Base-by-base conservation (phyloP, 1,140 invertebrate species). In the Thaumatotibia leucotreta region DNA sequence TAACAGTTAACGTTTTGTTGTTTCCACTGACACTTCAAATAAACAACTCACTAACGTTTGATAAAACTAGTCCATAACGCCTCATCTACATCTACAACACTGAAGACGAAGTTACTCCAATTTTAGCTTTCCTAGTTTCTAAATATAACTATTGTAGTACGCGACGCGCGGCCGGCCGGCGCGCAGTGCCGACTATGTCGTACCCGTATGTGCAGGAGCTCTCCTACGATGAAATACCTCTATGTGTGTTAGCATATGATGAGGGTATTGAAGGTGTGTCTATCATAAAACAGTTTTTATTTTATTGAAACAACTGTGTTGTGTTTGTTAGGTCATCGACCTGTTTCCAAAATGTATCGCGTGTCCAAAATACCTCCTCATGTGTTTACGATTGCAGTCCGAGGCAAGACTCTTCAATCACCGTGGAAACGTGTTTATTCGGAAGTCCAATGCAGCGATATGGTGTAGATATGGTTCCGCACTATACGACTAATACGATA, bases 171-270 rank as follows among this genome's bases (percentile, higher is more conserved):
- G 66, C 68, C 66, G 67, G 73, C 69, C 74, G 72, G 29, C 58
- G 29, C 58, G 63, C 17, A 66, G 24, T 50, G 54, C 65, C 52
- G 50, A 73, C 63, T 33, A 90, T 90, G 86, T 80, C 88, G 64
- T 79, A 79, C 69, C 52, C 74, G 61, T 85, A 87, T 80, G 73
- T 88, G 63, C 75, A 71, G 58, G 83, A 88, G 61, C 68, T 90
- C 27, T 70, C 83, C 63, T 72, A 83, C 39, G 82, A 90, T 64
- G 86, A 90, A 79, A 87, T 90, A 79, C 88, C 88, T 17, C 64
- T 89, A 33, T 88, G 86, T 73, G 85, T 90, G 33, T 77, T 90
- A 50, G 81, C 88, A 74, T 87, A 83, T 74, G 84, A 88, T 70
- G 65, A 85, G 63, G 80, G 83, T 88, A 84, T 70, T 71, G 65